Percentiles rank a stretch among this genome's conserved stretches.
Conservation (phyloP, 2,888 invertebrate genomes). For the Cecidostiba fungosa region DNA sequence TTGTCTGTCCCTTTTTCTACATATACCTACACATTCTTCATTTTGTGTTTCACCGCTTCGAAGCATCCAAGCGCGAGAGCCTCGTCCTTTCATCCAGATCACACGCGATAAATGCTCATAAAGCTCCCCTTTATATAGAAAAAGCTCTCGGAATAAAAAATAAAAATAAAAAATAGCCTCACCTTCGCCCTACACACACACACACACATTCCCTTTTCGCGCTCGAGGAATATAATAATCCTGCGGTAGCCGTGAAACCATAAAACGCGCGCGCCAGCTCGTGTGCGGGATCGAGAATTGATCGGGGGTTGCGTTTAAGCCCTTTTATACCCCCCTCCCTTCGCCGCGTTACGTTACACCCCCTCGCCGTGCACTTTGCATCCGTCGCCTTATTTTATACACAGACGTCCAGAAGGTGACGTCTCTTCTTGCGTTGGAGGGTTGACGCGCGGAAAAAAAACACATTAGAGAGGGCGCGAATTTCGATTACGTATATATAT, state of each 20-base stretch:
- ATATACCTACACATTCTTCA: neutral
- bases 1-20: neutral
- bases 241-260: slow-evolving; percentile 52
- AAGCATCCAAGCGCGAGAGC: slow-evolving; percentile 17
- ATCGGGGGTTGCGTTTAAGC: slow-evolving; percentile 30
- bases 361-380: neutral
- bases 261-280: slow-evolving; percentile 29
- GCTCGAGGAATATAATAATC: slow-evolving; percentile 38
- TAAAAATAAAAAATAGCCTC: slow-evolving; percentile 25
- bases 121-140: slow-evolving; percentile 24
- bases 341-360: neutral
- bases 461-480: slow-evolving; percentile 13
- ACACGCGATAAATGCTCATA: neutral
- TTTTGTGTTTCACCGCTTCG: neutral
- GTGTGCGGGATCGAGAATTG: slow-evolving; percentile 35
- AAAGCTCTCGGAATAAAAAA: slow-evolving; percentile 20
- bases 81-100: slow-evolving; percentile 44
- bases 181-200: neutral
- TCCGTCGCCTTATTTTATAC: slow-evolving; percentile 12
- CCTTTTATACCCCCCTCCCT: slow-evolving; percentile 9
- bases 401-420: slow-evolving; percentile 7
- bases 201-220: neutral
- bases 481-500: slow-evolving; percentile 44
- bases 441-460: slow-evolving; percentile 35
- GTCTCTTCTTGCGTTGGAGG: neutral